These are phyloP conservation scores for Ammospiza caudacuta DNA, from an alignment of 2,113 vertebrate genomes.

Conservation along the genomic window DNA sequence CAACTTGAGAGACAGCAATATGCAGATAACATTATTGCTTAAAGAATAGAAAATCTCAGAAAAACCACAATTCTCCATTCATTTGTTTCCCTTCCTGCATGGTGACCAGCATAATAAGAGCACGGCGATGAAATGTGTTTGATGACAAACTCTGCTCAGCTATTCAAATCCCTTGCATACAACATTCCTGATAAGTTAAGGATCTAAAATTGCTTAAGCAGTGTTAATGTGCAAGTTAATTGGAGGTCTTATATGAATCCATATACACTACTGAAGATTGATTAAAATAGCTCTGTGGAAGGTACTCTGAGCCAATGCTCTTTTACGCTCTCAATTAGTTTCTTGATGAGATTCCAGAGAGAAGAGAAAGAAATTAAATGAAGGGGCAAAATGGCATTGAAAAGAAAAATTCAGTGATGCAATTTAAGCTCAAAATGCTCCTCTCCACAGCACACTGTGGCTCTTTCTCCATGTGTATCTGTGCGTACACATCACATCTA, in stretches of 20 bases:
- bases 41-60: neutral
- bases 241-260: conserved; percentile 45
- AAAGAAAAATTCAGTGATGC: neutral
- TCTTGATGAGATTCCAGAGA: conserved; percentile 49
- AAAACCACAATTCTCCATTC: neutral
- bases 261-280: conserved; percentile 32
- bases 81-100: neutral
- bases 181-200: conserved; percentile 37
- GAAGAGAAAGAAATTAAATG: conserved; percentile 47
- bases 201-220: conserved; percentile 33
- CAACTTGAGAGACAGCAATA: neutral
- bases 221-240: conserved; percentile 49
- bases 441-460: neutral
- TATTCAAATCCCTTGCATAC: neutral
- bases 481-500: neutral
- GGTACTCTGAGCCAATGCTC: conserved; percentile 2
- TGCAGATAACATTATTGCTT: neutral
- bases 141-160: neutral
- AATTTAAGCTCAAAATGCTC: neutral
- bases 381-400: neutral
- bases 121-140: neutral
- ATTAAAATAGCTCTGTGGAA: conserved; percentile 43
- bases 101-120: neutral
- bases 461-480: neutral
- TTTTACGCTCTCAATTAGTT: neutral